These are phyloP conservation scores for Neotoxoptera formosana DNA, from an alignment of 1,140 invertebrate species.

Conservation along the genomic window DNA sequence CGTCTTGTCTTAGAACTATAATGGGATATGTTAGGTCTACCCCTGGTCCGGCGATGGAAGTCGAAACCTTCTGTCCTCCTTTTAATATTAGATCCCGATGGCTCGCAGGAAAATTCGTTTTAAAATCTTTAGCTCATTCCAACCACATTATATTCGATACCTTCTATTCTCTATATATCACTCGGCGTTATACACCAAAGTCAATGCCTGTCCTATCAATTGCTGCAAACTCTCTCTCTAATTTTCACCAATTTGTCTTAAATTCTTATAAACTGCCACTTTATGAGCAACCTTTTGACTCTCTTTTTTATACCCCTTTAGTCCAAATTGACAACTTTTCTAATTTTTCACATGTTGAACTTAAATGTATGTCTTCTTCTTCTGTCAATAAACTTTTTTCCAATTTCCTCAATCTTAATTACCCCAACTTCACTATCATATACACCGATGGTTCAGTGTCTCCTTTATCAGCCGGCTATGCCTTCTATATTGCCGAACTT, in stretches of 20 bases:
- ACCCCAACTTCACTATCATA: background rate
- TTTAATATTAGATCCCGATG: conserved; percentile 8
- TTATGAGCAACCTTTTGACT: background rate
- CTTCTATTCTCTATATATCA: background rate
- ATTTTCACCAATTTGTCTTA: background rate
- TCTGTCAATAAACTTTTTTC: background rate
- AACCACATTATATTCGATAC: background rate
- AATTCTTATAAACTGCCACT: background rate
- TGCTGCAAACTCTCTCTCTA: background rate
- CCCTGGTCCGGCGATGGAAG: background rate
- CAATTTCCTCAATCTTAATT: background rate
- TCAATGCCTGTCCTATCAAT: background rate
- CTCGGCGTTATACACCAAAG: background rate
- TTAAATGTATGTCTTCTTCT: background rate
- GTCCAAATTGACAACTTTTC: background rate
- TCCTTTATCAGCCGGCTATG: background rate
- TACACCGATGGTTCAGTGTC: conserved; percentile 5
- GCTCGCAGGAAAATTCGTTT: background rate
- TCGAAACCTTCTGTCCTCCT: background rate
- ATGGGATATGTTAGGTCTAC: background rate
- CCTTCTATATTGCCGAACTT: background rate
- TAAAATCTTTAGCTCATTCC: background rate
- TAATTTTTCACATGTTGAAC: background rate
- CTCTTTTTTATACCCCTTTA: background rate
- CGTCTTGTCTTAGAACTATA: background rate